Base-by-base conservation (phyloP, 2,888 invertebrate genomes). In the Pterobdella sp. region DNA sequence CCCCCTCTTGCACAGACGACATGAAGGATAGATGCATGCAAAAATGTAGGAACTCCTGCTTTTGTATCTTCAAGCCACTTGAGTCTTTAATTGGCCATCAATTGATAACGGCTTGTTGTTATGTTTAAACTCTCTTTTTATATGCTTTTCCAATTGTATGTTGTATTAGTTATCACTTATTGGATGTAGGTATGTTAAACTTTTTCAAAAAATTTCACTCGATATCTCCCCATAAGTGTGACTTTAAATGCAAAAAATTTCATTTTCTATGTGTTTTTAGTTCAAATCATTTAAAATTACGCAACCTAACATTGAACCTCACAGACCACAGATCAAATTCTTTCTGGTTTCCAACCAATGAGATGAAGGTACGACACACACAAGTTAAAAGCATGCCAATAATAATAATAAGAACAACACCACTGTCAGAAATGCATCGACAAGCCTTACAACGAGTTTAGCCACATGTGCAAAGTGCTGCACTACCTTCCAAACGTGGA, bases 401-500 rank as follows among this genome's bases (percentile, higher is more conserved):
- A 42, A 42, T 14, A 14, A 7, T 14, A 42, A 7, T 14, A 42
- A 42, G 7, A 7, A 7, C 22, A 7, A 14, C 49, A 42, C 7
- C 22, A 7, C 49, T 42, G 22, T 42, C 60, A 35, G 34, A 67
- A 74, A 29, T 74, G 74, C 37, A 18, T 35, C 29, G 37, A 18
- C 0, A 70, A 71, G 49, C 64, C 36, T 14, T 74, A 74, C 69
- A 42, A 65, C 18, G 71, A 74, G 65, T 74, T 74, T 37, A 70
- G 70, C 32, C 74, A 74, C 65, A 31, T 74, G 29, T 74, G 74
- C 37, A 42, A 66, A 18, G 74, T 74, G 14, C 26, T 32, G 10
- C 65, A 71, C 36, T 74, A 74, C 37, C 71, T 74, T 26, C 74
- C 74, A 1, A 66, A 60, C 29, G 64, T 74, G 26, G 74, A 74